Evolutionary conservation across 2,113 vertebrate genomes (phyloP), one percentile per base, ranked within the genome.

Genomic region (Dissostichus mawsoni): DNA sequence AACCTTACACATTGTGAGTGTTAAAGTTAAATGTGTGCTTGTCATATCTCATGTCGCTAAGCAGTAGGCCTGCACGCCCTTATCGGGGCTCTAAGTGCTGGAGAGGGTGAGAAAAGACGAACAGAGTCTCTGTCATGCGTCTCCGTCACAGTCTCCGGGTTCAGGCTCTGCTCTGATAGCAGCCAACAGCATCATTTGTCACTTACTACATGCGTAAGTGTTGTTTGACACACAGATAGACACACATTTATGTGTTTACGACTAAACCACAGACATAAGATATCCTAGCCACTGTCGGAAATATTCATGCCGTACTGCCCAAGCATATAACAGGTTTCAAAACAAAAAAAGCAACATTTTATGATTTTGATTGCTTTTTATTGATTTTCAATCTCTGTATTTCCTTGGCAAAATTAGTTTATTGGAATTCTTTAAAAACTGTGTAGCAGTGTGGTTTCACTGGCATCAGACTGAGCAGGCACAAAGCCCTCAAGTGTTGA

Each of bases 61-160:
- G 74, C n/a, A 0, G 25, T 10, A 10, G 68, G 18, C 64, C 74
- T 71, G 80, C 48, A 8, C 0, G 41, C 56, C 78, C 83, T 91
- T 91, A 94, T 92, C 84, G 0, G 41, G 41, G 47, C 67, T 6
- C 44, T 79, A 51, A 84, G 83, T 41, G 85, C 83, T 80, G 78
- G 86, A 92, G 90, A 84, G 91, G 87, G 90, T 84, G 92, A 91
- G 87, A 91, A 92, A 80, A 90, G 87, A 89, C 41, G 47, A 86
- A 64, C 69, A 18, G 68, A 41, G 58, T 68, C 47, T 88, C 92
- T 94, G 93, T 61, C 77, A 45, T 76, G 76, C 62, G 81, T 94
- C 90, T 90, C 20, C 65, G 83, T 85, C 92, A 69, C 89, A 52
- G 76, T 25, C 68, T 61, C 14, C 1, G 68, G 0, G 69, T 48